Evolutionary conservation across 2,888 invertebrate species (phyloP), one percentile per base, ranked within the genome.

Genomic region (Acleris laterana): DNA sequence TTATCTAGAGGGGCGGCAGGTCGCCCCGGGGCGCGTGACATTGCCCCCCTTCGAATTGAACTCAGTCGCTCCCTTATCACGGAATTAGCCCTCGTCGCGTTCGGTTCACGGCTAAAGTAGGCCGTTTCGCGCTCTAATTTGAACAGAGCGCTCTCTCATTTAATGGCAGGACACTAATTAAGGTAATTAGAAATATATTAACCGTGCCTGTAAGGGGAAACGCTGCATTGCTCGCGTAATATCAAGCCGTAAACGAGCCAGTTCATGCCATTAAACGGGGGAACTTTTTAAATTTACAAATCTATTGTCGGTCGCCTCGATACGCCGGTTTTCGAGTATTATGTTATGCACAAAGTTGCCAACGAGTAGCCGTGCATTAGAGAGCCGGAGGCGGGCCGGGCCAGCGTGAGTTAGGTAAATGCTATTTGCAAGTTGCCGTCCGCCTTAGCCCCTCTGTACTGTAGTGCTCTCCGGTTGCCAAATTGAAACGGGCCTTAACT

Each of bases 151-250:
- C 79, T 79, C 81, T 85, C 82, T 80, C 80, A 78, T 78, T 84
- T 88, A 86, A 88, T 85, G 82, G 77, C 79, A 83, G 85, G 83
- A 82, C 82, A 83, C 87, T 88, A 88, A 90, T 90, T 90, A 88
- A 84, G 81, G 81, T 85, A 90, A 90, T 90, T 87, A 86, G 82
- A 85, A 84, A 84, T 82, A 84, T 84, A 82, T 85, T 85, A 87
- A 80, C 77, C 62, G 62, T 48, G 57, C 61, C 55, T 51, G 77
- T 72, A 76, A 76, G 77, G 71, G 76, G 77, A 81, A 82, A 79
- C 81, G 77, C 75, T 72, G 74, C 75, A 73, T 73, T 71, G 76
- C 72, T 74, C 74, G 62, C 69, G 72, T 74, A 70, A 68, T 69
- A 53, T 51, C 60, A 50, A 73, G 62, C 70, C 68, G 66, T 74